phyloP scores from a whole-genome alignment of 2,888 invertebrate species.

The Leptarthrus brevirostris region DNA sequence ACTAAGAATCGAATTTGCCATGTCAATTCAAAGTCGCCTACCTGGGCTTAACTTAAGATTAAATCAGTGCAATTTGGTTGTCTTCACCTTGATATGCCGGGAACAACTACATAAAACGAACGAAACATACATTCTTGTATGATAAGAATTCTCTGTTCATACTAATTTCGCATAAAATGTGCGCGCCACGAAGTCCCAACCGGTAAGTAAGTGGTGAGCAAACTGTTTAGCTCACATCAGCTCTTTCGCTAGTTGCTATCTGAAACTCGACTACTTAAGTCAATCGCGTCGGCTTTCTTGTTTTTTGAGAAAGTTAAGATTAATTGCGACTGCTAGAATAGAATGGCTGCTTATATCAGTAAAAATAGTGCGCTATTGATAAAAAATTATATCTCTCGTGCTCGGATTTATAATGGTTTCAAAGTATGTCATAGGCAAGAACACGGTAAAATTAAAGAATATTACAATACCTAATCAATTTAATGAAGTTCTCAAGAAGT shows the following conservation, averaged over 20 bases:
- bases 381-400: conserved; percentile 31
- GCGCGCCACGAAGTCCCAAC: not conserved
- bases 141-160: too few relatives aligned
- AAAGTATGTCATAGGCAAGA: conserved; percentile 20
- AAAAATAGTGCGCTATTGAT: conserved; percentile 27
- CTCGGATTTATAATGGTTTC: not conserved
- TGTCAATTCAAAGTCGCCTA: too few relatives aligned
- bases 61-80: too few relatives aligned
- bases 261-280: not conserved
- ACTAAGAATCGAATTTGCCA: too few relatives aligned
- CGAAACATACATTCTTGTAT: too few relatives aligned
- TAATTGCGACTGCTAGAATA: not conserved
- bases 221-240: not conserved
- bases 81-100: too few relatives aligned
- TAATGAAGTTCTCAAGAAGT: not conserved
- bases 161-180: not conserved
- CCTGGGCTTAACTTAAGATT: too few relatives aligned
- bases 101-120: too few relatives aligned
- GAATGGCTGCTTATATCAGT: conserved; percentile 27
- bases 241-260: conserved; percentile 18
- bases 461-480: not conserved
- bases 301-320: not conserved
- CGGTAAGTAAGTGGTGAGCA: not conserved
- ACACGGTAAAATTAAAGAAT: not conserved
- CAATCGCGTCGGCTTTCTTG: not conserved